Percentiles rank a stretch among this genome's conserved stretches.
phyloP scores from a whole-genome alignment of 64 coral and sea anemone genomes.

The Montipora sp. region DNA sequence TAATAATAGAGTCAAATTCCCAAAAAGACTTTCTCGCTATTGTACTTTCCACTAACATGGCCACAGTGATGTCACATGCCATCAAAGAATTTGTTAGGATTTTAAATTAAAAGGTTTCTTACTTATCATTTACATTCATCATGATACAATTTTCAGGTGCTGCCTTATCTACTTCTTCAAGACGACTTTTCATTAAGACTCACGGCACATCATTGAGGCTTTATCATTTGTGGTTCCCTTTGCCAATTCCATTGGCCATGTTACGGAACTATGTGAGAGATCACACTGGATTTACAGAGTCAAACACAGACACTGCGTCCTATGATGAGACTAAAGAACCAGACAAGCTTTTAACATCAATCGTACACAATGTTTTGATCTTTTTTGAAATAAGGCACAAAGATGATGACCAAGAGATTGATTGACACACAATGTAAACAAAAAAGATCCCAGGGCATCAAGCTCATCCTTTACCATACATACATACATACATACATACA shows the following conservation, averaged over 20 bases:
- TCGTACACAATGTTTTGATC: not conserved
- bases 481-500: no score
- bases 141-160: constrained; percentile 44
- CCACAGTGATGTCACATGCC: no score
- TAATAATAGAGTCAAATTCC: no score
- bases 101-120: no score
- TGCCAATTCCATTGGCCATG: constrained; percentile 63
- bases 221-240: constrained; percentile 92
- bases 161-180: constrained; percentile 64
- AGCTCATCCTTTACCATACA: no score
- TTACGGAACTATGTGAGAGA: not conserved
- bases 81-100: no score
- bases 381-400: not conserved
- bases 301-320: not conserved
- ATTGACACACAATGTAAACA: not conserved
- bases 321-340: not conserved
- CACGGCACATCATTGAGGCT: constrained; percentile 81
- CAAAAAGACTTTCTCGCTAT: no score
- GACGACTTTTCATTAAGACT: constrained; percentile 70
- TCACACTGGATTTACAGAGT: not conserved
- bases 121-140: no score
- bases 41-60: no score
- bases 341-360: not conserved
- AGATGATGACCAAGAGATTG: not conserved
- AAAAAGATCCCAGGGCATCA: no score